Base-by-base conservation (phyloP, 2,113 vertebrate species). In the Desmodus rotundus region DNA sequence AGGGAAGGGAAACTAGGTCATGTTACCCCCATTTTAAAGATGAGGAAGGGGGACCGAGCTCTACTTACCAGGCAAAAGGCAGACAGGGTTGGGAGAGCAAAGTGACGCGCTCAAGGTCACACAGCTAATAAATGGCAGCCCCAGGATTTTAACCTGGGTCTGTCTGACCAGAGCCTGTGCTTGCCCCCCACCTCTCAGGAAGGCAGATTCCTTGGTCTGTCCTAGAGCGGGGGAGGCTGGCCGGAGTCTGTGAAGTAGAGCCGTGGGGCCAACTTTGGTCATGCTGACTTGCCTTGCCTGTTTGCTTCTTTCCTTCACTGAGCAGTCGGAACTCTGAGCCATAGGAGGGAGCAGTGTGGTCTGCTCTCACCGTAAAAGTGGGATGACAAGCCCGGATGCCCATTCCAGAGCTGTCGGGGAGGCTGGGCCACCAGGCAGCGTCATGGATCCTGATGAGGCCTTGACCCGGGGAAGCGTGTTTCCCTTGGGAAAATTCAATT, bases 91-190 rank as follows among this genome's bases (percentile, higher is more conserved):
- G 61, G 61, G 61, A 63, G 61, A 63, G 72, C 38, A 70, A 28
- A 82, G 76, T 9, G 52, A 77, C 83, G 78, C 33, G 47, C 38
- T 58, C 28, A 68, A 50, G 88, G 33, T 36, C 65, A 56, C 81
- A 63, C 68, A 83, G 65, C n/a, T 74, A 47, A 28, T 38, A 26
- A 68, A 43, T 41, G 67, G 50, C 19, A 63, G 67, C 52, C 14
- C 47, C 61, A 50, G 61, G 78, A 92, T 47, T 83, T 70, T 22
- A 86, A 86, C 45, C 52, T 63, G 54, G 58, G 1, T 41, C 61
- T 76, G n/a, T 61, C n/a, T 87, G 82, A 74, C 65, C 58, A n/a
- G 16, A 89, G 43, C n/a, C 72, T 50, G 52, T 50, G 74, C 24
- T 78, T 73, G 38, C 26, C 28, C 41, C 28, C 45, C 4, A 9